Conservation (phyloP, 1,140 invertebrate genomes). For the Aricia agestis region DNA sequence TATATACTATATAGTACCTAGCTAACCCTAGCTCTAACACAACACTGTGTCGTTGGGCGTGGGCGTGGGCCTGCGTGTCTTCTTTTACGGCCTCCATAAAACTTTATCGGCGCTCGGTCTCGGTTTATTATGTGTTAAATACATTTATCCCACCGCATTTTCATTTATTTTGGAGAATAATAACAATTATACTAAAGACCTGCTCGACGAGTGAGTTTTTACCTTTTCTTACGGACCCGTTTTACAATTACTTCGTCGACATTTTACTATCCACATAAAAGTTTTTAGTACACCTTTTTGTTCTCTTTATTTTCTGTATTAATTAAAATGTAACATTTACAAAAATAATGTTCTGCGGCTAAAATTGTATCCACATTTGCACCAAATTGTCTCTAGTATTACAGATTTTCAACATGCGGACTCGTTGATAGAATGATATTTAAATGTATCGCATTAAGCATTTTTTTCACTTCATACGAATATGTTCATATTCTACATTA, state of each 20-base stretch:
- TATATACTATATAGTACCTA: neutral
- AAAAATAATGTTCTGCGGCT: neutral
- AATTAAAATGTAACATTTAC: neutral
- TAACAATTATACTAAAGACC: slow-evolving; percentile 17
- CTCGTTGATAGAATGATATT: no score
- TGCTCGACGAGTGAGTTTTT: neutral
- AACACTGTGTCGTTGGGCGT: slow-evolving; percentile 41
- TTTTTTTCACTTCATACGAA: no score
- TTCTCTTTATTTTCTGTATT: neutral
- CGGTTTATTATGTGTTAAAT: slow-evolving; percentile 65
- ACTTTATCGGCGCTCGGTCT: slow-evolving; percentile 57
- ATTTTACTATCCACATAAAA: neutral
- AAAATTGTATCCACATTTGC: neutral
- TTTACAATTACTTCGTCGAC: neutral
- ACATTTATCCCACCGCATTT: slow-evolving; percentile 39
- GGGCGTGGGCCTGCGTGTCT: slow-evolving; percentile 41
- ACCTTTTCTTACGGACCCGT: neutral
- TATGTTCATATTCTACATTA: no score
- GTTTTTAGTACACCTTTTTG: slow-evolving; percentile 3
- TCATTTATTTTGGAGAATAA: slow-evolving; percentile 26
- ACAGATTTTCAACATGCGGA: no score
- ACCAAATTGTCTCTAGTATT: no score
- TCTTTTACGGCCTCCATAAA: slow-evolving; percentile 58
- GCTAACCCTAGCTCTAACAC: slow-evolving; percentile 28
- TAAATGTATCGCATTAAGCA: no score